A percentile compares a stretch with the other conserved stretches of the same genome.
phyloP scores from a whole-genome alignment of 2,888 invertebrate genomes.

The Deilephila elpenor region DNA sequence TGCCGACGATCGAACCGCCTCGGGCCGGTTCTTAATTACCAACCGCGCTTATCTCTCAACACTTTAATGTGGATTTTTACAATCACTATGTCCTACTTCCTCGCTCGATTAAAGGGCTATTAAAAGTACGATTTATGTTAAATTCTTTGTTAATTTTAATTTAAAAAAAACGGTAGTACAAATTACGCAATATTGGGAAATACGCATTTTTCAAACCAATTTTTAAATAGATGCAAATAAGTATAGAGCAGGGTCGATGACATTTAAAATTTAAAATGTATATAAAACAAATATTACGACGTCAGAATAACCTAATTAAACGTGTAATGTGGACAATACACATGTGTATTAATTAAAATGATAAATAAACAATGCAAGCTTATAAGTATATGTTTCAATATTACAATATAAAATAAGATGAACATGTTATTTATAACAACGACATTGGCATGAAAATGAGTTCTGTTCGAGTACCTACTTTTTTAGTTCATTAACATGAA shows the following conservation, averaged over 20 bases:
- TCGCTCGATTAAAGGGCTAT: conserved; percentile 33
- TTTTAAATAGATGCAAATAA: neutral
- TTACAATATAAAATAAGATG: neutral
- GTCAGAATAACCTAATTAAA: neutral
- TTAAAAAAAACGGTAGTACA: neutral
- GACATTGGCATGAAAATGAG: conserved; percentile 7
- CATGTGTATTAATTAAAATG: conserved; percentile 1
- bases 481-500: conserved; percentile 12
- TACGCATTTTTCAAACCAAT: neutral
- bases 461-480: neutral
- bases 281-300: neutral
- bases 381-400: neutral
- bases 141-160: neutral
- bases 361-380: neutral
- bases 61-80: conserved; percentile 46
- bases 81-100: conserved; percentile 47
- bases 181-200: neutral
- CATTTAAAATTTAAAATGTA: neutral
- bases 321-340: neutral
- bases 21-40: conserved; percentile 53
- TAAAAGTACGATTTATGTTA: neutral
- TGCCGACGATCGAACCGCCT: conserved; percentile 44
- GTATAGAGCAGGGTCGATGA: neutral
- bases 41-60: conserved; percentile 43
- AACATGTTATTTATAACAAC: conserved; percentile 13